Conservation (phyloP, 1,140 invertebrate species). For the Lepidurus couesii region DNA sequence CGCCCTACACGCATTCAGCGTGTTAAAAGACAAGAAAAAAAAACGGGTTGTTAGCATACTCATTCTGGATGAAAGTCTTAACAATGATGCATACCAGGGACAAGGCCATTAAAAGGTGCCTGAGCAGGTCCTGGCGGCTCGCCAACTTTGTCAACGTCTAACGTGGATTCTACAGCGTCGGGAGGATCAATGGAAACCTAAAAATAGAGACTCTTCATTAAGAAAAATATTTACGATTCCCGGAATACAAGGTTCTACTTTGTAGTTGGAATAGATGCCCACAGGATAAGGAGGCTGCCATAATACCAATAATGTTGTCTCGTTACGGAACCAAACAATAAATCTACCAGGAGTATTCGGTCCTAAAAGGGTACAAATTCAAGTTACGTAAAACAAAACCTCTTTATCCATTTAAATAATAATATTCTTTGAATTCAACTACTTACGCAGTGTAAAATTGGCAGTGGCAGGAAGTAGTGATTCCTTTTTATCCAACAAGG, state of each 20-base stretch:
- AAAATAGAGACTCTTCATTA: constrained; percentile 23
- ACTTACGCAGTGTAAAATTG: constrained; percentile 88
- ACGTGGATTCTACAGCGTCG: constrained; percentile 76
- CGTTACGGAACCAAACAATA: constrained; percentile 93
- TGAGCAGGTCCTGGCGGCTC: constrained; percentile 88
- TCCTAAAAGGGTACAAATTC: constrained; percentile 51
- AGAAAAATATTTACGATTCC: neutral
- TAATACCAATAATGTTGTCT: constrained; percentile 84
- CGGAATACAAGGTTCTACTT: constrained; percentile 51
- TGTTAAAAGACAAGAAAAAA: constrained; percentile 27
- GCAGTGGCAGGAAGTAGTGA: constrained; percentile 79
- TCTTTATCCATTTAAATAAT: neutral
- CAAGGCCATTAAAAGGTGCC: constrained; percentile 84
- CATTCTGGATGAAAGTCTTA: neutral
- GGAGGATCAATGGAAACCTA: constrained; percentile 71
- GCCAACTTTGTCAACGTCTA: constrained; percentile 85
- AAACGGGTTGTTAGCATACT: constrained; percentile 24
- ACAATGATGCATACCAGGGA: constrained; percentile 57
- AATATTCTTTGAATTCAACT: neutral
- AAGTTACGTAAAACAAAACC: neutral
- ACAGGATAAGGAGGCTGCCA: constrained; percentile 93
- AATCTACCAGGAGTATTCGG: constrained; percentile 93
- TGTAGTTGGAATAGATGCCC: constrained; percentile 84
- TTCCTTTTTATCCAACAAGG: constrained; percentile 81
- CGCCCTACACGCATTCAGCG: constrained; percentile 43